Percentiles rank a stretch among this genome's conserved stretches.
Conservation (phyloP, 1,140 invertebrate species). For the Eurosta solidaginis region DNA sequence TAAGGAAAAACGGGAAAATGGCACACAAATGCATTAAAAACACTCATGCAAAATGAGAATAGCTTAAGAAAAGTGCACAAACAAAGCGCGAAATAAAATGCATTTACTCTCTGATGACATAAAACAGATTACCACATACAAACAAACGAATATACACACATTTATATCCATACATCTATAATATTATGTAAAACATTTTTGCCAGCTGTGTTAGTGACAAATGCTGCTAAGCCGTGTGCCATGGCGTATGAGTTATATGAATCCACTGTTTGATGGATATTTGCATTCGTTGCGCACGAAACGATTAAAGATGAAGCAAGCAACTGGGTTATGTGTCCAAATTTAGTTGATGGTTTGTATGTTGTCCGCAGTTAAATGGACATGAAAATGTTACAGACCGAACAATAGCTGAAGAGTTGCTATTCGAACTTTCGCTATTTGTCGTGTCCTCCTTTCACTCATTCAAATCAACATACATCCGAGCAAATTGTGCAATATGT, state of each 20-base stretch:
- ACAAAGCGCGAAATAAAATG: background rate
- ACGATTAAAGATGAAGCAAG: background rate
- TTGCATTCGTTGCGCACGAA: background rate
- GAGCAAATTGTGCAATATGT: too few species aligned
- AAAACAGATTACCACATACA: background rate
- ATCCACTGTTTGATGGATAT: background rate
- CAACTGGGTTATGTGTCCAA: background rate
- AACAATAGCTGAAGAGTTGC: background rate
- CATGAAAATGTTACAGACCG: background rate
- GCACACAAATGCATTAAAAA: conserved; percentile 24
- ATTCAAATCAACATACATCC: too few species aligned
- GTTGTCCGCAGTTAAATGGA: background rate
- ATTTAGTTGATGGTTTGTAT: conserved; percentile 4
- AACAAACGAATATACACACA: background rate
- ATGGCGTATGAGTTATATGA: conserved; percentile 6
- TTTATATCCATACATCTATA: background rate
- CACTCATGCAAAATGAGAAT: background rate
- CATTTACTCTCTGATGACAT: background rate
- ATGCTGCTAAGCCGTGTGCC: background rate
- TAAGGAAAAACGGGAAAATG: conserved; percentile 15
- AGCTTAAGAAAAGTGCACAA: background rate
- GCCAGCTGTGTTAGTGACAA: background rate
- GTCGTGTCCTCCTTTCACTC: too few species aligned
- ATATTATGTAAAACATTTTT: background rate
- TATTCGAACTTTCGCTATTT: background rate